Evolutionary conservation across 2,888 invertebrate species (phyloP), one percentile per base, ranked within the genome.

Genomic region (Eurytoma adleriae): DNA sequence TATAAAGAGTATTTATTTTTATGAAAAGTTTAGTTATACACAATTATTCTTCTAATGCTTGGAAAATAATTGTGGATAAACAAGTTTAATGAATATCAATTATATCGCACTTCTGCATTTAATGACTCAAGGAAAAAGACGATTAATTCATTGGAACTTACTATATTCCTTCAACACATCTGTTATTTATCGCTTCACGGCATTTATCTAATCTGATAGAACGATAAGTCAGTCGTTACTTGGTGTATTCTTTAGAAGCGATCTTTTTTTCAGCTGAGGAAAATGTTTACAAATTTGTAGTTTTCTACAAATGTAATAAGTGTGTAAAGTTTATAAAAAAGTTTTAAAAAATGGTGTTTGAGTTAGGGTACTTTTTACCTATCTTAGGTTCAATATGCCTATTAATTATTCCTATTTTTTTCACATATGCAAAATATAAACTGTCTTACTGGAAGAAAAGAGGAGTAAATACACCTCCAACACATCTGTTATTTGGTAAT

Each of bases 401-500:
- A 27, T 71, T 52, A 27, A 2, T 75, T 59, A 20, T 71, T 10
- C 73, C 68, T 20, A 7, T 69, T 54, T 81, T 86, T 18, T 87
- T 86, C 52, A 13, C 72, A 0, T 88, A 86, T 54, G 83, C 85
- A 18, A 88, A 85, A 40, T 85, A 86, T 52, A 88, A 85, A 73
- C 79, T 87, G 18, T 86, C 85, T 0, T 89, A 88, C 54, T 89
- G 89, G 88, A 81, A 81, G 4, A 82, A 83, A 78, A 82, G 78
- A 50, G 88, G 87, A 0, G 84, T 88, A 0, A 85, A 84, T 62
- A 84, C 84, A 14, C 86, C 84, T 1, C 83, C 85, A 4, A 75
- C 85, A 1, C 80, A 87, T 68, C 16, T 86, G 1, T 16, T 88
- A 0, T 89, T 87, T 20, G 89, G 88, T 1, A 87, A 88, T 71